Evolutionary conservation across 2,797 vertebrate genomes (phyloP).

Genomic region (Danio aesculapii): DNA sequence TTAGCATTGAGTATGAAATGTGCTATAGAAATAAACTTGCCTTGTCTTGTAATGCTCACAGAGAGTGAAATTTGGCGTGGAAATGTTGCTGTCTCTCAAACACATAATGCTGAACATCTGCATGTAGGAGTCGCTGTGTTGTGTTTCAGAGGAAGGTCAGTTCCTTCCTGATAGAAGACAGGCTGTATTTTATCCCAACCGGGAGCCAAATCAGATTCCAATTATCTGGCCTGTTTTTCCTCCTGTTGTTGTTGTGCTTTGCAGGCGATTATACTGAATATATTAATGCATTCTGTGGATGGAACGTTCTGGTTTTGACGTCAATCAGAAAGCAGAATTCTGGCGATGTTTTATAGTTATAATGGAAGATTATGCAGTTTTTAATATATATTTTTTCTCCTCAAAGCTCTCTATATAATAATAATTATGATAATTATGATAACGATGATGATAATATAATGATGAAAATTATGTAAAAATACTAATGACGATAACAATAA

Average conservation of each 20-base stretch:
- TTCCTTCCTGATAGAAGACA: constrained; percentile 48
- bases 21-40: too few relatives aligned
- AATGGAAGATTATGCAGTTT: too few relatives aligned
- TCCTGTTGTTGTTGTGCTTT: background rate
- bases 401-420: too few relatives aligned
- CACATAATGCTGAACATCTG: constrained; percentile 73
- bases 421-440: too few relatives aligned
- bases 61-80: constrained; percentile 60
- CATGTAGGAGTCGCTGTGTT: constrained; percentile 62
- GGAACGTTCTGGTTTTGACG: background rate
- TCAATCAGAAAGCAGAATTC: background rate
- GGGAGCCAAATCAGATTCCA: constrained; percentile 14
- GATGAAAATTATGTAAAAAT: too few relatives aligned
- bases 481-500: too few relatives aligned
- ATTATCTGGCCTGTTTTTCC: background rate
- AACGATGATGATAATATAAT: too few relatives aligned
- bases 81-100: constrained; percentile 57
- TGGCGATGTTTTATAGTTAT: too few relatives aligned
- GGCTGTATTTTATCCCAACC: constrained; percentile 19
- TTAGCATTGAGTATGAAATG: too few relatives aligned
- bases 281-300: background rate
- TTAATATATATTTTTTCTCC: too few relatives aligned
- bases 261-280: background rate
- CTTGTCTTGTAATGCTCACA: constrained; percentile 3
- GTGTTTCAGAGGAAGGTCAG: constrained; percentile 64